These are phyloP conservation scores for Hemiscyllium ocellatum DNA, from an alignment of 2,113 vertebrate species.

Conservation along the genomic window DNA sequence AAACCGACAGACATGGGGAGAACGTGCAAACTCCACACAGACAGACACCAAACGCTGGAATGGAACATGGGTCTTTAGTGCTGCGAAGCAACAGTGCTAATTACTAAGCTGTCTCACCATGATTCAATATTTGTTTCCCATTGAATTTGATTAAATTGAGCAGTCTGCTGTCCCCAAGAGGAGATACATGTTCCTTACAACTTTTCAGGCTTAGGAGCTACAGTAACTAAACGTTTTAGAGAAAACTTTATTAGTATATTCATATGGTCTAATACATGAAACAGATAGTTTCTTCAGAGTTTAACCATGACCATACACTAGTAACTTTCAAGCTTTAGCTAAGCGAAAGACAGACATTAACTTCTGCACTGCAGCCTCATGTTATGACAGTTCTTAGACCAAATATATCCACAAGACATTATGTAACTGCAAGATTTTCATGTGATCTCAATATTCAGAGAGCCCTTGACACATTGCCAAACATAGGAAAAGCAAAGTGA, in stretches of 20 bases:
- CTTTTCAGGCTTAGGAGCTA: not conserved
- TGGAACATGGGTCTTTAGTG: no score
- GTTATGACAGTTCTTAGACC: not conserved
- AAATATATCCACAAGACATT: not conserved
- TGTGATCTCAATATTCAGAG: not conserved
- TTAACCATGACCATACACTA: not conserved
- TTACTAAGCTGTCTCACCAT: no score
- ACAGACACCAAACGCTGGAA: no score
- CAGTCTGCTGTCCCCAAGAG: not conserved
- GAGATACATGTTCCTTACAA: not conserved
- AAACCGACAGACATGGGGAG: no score
- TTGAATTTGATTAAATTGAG: not conserved
- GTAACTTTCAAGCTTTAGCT: not conserved
- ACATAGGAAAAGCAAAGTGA: not conserved
- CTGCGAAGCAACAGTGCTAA: no score
- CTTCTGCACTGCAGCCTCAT: not conserved
- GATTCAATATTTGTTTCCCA: not conserved
- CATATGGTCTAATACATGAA: not conserved
- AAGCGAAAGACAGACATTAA: not conserved
- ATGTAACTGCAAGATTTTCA: not conserved
- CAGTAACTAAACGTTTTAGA: not conserved
- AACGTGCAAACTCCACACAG: no score
- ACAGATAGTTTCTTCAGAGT: not conserved
- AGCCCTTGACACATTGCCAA: not conserved
- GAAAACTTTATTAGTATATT: not conserved